phyloP scores from a whole-genome alignment of 2,113 vertebrate genomes.

The Dipodomys merriami region DNA sequence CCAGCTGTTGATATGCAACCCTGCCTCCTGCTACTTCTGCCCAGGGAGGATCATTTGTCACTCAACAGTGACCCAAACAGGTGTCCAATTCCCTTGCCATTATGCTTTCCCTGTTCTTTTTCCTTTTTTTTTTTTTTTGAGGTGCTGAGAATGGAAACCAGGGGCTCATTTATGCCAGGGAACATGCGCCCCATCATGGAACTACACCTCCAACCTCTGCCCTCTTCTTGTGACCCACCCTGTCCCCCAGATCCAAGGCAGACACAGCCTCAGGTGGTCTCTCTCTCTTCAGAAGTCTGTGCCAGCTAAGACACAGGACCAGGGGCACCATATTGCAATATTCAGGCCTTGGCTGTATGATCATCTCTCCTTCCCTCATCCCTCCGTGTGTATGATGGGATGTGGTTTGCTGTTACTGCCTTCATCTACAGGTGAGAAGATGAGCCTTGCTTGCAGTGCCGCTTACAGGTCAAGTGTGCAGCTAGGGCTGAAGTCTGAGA shows the following conservation, averaged over 20 bases:
- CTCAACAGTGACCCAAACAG: background rate
- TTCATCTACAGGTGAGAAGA: background rate
- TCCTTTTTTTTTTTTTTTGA: background rate
- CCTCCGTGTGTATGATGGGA: fast-evolving
- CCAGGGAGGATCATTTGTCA: background rate
- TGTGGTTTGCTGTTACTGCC: fast-evolving
- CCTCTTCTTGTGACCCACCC: background rate
- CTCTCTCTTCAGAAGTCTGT: background rate
- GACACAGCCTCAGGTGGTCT: background rate
- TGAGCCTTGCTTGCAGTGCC: background rate
- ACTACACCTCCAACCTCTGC: too few relatives aligned
- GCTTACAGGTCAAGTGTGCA: background rate
- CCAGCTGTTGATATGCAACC: background rate
- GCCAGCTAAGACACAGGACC: background rate
- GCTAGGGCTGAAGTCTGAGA: background rate
- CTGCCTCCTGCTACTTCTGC: background rate
- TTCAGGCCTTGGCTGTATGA: background rate
- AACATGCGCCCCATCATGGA: background rate
- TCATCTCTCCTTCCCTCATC: fast-evolving
- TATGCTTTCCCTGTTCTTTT: background rate
- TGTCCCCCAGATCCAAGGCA: background rate
- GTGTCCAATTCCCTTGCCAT: too few relatives aligned
- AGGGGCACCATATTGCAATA: background rate
- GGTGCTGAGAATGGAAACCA: background rate
- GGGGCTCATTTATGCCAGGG: background rate